phyloP scores from a whole-genome alignment of 1,140 invertebrate species.

The Anastrepha obliqua region DNA sequence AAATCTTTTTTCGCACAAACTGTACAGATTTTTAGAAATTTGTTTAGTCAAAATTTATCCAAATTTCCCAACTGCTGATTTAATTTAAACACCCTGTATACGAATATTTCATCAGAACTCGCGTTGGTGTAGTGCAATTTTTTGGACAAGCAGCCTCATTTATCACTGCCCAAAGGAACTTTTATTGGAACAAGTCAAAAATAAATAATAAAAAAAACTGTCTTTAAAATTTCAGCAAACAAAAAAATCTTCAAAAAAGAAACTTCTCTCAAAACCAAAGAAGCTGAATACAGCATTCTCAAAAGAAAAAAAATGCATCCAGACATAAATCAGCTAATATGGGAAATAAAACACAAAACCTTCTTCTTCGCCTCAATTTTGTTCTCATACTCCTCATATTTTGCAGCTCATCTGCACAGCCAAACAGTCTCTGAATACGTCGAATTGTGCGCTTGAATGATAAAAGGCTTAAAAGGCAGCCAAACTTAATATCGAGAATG shows the following conservation, averaged over 20 bases:
- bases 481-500: slow-evolving; percentile 27
- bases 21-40: too few species aligned
- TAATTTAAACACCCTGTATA: too few species aligned
- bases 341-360: background rate
- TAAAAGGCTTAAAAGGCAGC: background rate
- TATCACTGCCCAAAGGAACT: background rate
- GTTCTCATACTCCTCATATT: background rate
- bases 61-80: too few species aligned
- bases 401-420: background rate
- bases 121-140: background rate
- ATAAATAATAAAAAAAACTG: background rate
- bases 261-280: background rate
- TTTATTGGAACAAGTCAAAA: background rate
- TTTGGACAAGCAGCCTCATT: background rate
- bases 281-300: background rate
- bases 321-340: slow-evolving; percentile 28
- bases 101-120: too few species aligned
- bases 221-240: background rate
- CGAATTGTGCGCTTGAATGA: background rate
- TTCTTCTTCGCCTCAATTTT: background rate
- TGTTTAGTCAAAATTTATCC: too few species aligned
- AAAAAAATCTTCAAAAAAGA: background rate
- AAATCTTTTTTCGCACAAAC: too few species aligned
- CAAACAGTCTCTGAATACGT: background rate
- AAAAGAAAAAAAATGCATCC: background rate